Percentiles rank a stretch among this genome's conserved stretches.
phyloP scores from a whole-genome alignment of 2,888 invertebrate genomes.

The Calameuta idolon region DNA sequence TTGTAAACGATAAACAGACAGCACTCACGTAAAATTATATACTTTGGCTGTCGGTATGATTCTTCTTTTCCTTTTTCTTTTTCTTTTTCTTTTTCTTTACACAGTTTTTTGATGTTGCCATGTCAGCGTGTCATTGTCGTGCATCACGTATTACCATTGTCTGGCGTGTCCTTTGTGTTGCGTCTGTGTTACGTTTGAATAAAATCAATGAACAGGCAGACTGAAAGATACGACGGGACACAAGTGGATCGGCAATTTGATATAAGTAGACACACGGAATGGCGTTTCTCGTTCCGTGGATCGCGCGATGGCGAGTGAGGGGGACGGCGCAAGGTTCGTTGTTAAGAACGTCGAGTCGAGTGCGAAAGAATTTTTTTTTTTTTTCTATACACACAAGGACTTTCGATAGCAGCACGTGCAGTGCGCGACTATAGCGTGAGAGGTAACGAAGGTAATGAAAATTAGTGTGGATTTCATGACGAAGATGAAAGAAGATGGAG shows the following conservation, averaged over 20 bases:
- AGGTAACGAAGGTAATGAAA: background rate
- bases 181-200: background rate
- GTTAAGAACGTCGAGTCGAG: background rate
- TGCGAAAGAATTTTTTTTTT: background rate
- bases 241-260: background rate
- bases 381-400: background rate
- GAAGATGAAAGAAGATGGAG: background rate
- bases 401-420: background rate
- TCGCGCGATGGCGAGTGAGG: no score
- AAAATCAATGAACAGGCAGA: background rate
- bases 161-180: background rate
- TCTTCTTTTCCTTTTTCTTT: no score
- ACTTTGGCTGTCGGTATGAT: background rate
- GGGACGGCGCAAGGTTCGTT: background rate
- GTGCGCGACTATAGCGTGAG: background rate
- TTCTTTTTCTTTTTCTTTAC: background rate
- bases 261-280: background rate
- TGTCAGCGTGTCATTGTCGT: background rate
- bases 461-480: no score
- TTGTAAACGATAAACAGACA: background rate
- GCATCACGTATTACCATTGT: background rate
- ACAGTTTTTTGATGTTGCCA: background rate
- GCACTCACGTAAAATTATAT: background rate
- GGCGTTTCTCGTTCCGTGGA: background rate
- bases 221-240: background rate